Conservation (phyloP, 2,797 vertebrate species). For the Pangasius macronema region DNA sequence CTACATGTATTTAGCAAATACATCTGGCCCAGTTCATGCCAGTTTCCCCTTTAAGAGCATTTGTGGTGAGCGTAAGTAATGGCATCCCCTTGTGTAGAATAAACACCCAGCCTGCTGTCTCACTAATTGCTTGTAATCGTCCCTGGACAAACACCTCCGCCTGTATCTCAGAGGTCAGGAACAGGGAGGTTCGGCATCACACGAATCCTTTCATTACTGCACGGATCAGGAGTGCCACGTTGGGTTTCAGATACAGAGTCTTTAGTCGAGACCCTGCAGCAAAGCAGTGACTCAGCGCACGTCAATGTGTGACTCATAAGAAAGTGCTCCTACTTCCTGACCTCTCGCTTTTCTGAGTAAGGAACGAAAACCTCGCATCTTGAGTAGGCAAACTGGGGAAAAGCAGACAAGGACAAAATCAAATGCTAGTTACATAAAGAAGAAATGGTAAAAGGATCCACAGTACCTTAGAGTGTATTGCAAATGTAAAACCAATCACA, state of each 20-base stretch:
- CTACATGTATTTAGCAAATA: background rate
- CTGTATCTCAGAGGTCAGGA: background rate
- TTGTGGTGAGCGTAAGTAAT: background rate
- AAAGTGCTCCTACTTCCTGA: background rate
- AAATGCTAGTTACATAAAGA: background rate
- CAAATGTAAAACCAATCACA: background rate
- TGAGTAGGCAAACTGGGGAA: background rate
- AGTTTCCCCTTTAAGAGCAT: background rate
- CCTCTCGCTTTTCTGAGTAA: background rate
- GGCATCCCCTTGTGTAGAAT: background rate
- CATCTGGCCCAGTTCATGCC: background rate
- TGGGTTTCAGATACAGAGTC: background rate
- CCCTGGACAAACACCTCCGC: background rate
- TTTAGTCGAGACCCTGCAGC: background rate
- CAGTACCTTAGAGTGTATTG: background rate
- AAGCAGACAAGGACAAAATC: background rate
- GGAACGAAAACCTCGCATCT: background rate
- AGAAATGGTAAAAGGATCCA: background rate
- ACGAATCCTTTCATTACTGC: background rate
- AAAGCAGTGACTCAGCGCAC: background rate
- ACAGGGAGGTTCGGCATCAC: background rate
- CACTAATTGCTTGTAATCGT: background rate
- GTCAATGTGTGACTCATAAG: conserved; percentile 18
- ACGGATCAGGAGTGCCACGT: background rate
- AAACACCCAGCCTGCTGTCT: too few species aligned